Evolutionary conservation across 2,888 invertebrate genomes (phyloP), one percentile per base, ranked within the genome.

Genomic region (Erynnis tages): DNA sequence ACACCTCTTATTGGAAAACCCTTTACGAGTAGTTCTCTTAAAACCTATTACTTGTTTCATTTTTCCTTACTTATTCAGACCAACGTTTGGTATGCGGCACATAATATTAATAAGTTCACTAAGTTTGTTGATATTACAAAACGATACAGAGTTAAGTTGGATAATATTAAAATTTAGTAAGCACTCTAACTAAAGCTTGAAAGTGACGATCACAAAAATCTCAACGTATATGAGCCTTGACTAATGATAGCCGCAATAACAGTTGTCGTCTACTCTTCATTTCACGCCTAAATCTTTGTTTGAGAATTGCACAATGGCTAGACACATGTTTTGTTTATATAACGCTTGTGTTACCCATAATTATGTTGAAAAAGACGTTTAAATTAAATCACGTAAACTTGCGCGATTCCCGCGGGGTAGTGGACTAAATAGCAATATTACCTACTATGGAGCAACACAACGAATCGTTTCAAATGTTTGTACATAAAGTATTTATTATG

Each of bases 321-420:
- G 29, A 19, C 30, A 40, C 38, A 17, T 19, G 38, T 48, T 38
- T 38, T 14, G 35, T 30, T 48, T 48, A 23, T 16, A 10, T 35
- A 10, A 17, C 17, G n/a, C 35, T 14, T 19, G 23, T 40, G 37
- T 48, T 32, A 30, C 25, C 48, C 7, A 40, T 23, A n/a, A n/a
- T n/a, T n/a, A 30, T 48, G 48, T 48, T 14, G 48, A 40, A 48
- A 38, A 40, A 32, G 14, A 50, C 50, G 44, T 54, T 53, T 52
- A 34, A 54, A 54, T 35, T 19, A 45, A 29, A 45, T 52, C 54
- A 56, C 56, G 54, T 54, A 46, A 47, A 44, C 47, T 56, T 56
- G 54, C 56, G 50, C 50, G 50, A 46, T 47, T 53, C 45, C 44
- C 35, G 32, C 48, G 47, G 53, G 55, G 48, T 48, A 41, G 41